These are phyloP conservation scores for Phallusia fumigata DNA, from an alignment of 23 tunicate species.

Conservation along the genomic window DNA sequence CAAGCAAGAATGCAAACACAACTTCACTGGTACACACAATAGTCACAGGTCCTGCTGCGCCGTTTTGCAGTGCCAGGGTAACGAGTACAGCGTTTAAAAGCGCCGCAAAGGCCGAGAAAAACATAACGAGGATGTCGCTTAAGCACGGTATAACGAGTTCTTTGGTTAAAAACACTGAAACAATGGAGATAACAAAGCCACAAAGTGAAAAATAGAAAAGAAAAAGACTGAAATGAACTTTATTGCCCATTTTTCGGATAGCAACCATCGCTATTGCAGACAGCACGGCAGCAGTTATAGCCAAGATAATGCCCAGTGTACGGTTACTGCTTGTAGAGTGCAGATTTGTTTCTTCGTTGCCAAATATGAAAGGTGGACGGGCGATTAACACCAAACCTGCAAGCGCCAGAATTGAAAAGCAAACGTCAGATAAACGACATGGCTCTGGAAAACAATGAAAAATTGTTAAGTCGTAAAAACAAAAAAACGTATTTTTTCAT, in stretches of 20 bases:
- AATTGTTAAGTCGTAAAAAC: too few species aligned
- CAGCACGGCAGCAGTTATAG: not conserved
- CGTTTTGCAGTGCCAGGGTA: not conserved
- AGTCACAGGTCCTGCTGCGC: not conserved
- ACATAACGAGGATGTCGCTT: not conserved
- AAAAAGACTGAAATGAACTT: not conserved
- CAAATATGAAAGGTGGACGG: not conserved
- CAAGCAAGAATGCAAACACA: not conserved
- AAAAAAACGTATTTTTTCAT: too few species aligned
- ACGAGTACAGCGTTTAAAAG: not conserved
- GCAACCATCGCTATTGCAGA: not conserved
- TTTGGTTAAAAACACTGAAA: not conserved
- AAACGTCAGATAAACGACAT: not conserved
- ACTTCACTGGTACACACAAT: constrained; percentile 6
- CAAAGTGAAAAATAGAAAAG: not conserved
- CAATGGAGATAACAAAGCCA: not conserved
- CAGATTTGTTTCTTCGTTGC: not conserved
- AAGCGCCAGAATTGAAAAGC: not conserved
- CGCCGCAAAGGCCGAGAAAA: not conserved
- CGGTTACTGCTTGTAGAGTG: not conserved
- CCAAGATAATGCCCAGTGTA: not conserved
- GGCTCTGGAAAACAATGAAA: not conserved
- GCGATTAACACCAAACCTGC: not conserved
- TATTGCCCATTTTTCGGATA: not conserved
- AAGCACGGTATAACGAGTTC: not conserved